These are phyloP conservation scores for Peucedramus taeniatus DNA, from an alignment of 2,113 vertebrate genomes.

Conservation along the genomic window DNA sequence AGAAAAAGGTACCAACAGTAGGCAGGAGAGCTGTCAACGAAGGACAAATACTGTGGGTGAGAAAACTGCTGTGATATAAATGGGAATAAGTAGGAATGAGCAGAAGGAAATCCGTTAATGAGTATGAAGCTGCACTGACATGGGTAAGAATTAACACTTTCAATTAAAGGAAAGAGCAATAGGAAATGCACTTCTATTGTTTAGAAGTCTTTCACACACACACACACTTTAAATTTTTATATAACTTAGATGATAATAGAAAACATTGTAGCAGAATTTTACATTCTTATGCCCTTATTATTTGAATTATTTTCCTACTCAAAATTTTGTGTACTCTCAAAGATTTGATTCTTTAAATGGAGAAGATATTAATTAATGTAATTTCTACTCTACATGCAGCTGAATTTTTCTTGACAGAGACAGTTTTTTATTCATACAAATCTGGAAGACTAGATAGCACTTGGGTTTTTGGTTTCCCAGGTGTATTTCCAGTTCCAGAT, in stretches of 20 bases:
- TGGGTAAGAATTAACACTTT: background rate
- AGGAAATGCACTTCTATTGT: background rate
- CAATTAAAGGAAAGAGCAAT: background rate
- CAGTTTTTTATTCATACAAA: background rate
- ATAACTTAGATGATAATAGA: background rate
- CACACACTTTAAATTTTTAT: accelerated
- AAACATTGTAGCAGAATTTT: background rate
- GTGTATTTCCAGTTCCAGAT: background rate
- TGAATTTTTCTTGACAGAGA: background rate
- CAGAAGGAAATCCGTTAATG: background rate
- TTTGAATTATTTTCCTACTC: background rate
- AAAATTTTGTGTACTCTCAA: background rate
- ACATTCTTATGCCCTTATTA: background rate
- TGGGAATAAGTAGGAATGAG: background rate
- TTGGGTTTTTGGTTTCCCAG: background rate
- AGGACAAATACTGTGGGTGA: background rate
- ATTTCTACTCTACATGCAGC: background rate
- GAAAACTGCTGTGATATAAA: background rate
- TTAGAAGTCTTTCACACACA: background rate
- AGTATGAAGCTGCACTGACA: background rate
- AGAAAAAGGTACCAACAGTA: background rate
- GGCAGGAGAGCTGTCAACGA: background rate
- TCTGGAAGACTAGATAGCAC: background rate
- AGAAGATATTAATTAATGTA: background rate
- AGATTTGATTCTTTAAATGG: background rate